Base-by-base conservation (phyloP, 2,113 vertebrate species). In the Peromyscus maniculatus region DNA sequence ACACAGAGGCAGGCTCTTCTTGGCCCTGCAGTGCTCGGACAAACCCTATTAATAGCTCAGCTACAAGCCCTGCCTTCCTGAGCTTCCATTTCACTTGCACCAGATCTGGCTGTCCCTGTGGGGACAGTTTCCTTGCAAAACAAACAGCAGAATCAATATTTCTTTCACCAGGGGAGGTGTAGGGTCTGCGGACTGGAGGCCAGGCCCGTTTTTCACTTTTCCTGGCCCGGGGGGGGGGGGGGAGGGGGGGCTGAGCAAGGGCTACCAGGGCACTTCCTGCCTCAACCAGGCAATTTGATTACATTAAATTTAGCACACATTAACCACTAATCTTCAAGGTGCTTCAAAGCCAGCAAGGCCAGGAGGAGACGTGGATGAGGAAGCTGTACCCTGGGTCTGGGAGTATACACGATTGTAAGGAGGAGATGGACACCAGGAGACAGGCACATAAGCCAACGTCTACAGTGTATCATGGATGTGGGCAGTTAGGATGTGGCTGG, bases 61-160 rank as follows among this genome's bases (percentile, higher is more conserved):
- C 82, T 12, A 39, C 2, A 5, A 62, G 39, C 2, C 0, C 95
- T 9, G 84, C 90, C 83, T 91, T 92, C 78, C 78, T n/a, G 8
- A 82, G 95, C 75, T 94, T 97, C 97, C 89, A 46, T 97, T 94
- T 96, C 69, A 21, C 91, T 93, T 55, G 91, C n/a, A 33, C 97
- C 89, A 33, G 82, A 69, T 67, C 95, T 95, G 94, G 83, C 94
- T 33, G 89, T 97, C 98, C 94, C 97, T 59, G 21, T 89, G 95
- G 97, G 96, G 95, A 93, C 7, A 28, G 96, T 89, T 96, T 97
- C 78, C 91, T 97, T 93, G 87, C 95, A 97, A 97, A 97, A 97
- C 96, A 98, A 97, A 97, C 96, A 96, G 89, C 74, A 92, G 97
- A 90, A 97, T 98, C 97, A 84, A 95, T 97, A 94, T 57, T 95